Percentiles rank a stretch among this genome's conserved stretches.
Conservation (phyloP, 2,888 invertebrate species). For the Pyrrhosoma nymphula region DNA sequence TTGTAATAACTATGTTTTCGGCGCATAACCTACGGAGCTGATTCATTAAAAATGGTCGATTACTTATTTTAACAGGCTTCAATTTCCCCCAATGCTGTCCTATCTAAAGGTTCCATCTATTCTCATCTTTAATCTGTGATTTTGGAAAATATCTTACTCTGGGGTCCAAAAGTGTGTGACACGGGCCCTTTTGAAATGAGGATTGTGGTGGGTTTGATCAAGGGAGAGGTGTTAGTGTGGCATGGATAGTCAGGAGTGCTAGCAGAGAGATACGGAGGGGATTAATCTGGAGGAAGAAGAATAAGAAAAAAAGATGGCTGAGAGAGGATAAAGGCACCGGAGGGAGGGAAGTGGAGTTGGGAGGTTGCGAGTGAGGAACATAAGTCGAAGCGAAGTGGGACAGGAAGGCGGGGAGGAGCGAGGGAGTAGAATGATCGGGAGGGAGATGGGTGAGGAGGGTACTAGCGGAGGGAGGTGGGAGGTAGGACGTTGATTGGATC, state of each 20-base stretch:
- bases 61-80: too few relatives aligned
- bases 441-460: background rate
- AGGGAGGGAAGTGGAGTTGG: background rate
- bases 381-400: background rate
- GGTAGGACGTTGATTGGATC: conserved; percentile 5
- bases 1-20: too few relatives aligned
- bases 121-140: too few relatives aligned
- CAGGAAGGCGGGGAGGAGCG: background rate
- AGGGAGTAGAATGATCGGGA: background rate
- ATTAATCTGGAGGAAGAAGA: background rate
- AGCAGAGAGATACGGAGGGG: too few relatives aligned
- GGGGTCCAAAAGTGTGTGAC: background rate
- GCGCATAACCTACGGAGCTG: too few relatives aligned
- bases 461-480: background rate
- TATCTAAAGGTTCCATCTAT: too few relatives aligned
- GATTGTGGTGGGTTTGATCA: background rate
- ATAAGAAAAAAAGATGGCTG: background rate
- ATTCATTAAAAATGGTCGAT: too few relatives aligned
- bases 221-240: background rate
- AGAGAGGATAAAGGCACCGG: background rate
- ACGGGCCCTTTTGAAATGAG: background rate
- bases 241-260: background rate
- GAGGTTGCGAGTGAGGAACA: too few relatives aligned
- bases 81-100: too few relatives aligned
- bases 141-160: too few relatives aligned